These are phyloP conservation scores for Eudasyphora cyanicolor DNA, from an alignment of 2,888 invertebrate species.

Conservation along the genomic window DNA sequence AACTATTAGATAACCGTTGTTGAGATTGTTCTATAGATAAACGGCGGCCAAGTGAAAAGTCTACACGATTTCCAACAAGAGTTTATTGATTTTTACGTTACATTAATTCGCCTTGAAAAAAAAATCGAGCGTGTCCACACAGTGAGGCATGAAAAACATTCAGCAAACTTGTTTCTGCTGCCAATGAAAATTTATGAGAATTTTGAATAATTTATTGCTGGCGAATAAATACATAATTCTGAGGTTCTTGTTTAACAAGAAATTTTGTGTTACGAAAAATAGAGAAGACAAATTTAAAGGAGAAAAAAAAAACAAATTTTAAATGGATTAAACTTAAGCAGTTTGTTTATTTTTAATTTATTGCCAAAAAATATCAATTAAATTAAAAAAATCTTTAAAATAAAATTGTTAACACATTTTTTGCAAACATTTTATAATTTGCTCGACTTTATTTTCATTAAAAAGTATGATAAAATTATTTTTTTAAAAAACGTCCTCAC, in stretches of 20 bases:
- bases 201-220: constrained; percentile 12
- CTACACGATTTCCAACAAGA: neutral
- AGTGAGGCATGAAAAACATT: neutral
- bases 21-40: neutral
- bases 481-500: neutral
- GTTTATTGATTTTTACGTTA: constrained; percentile 13
- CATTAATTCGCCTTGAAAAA: neutral
- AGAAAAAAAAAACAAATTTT: too few relatives aligned
- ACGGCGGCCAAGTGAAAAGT: neutral
- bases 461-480: too few relatives aligned
- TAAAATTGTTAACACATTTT: too few relatives aligned
- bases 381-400: too few relatives aligned
- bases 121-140: constrained; percentile 6
- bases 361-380: too few relatives aligned
- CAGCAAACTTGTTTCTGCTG: neutral
- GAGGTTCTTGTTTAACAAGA: too few relatives aligned
- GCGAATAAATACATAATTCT: neutral
- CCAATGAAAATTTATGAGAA: neutral
- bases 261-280: too few relatives aligned
- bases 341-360: too few relatives aligned
- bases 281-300: too few relatives aligned
- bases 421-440: too few relatives aligned
- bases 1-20: neutral
- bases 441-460: too few relatives aligned
- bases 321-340: too few relatives aligned